Conservation (phyloP, 2,888 invertebrate genomes). For the Thymelicus acteon region DNA sequence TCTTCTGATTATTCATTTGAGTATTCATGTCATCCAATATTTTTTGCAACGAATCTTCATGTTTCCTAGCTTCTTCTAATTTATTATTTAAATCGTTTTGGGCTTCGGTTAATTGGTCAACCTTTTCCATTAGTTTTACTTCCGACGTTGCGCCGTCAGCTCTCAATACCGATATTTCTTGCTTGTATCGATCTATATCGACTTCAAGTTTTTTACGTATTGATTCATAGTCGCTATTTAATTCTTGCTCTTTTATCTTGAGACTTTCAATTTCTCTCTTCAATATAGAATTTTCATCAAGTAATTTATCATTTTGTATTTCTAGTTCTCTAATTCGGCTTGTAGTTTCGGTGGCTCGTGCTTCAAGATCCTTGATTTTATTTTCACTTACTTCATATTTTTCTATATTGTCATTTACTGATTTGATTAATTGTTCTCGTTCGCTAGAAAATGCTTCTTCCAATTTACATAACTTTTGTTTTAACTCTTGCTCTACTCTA, state of each 20-base stretch:
- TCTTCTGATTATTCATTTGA: constrained; percentile 74
- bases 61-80: constrained; percentile 76
- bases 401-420: constrained; percentile 67
- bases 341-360: constrained; percentile 55
- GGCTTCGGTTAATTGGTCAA: constrained; percentile 77
- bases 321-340: constrained; percentile 63
- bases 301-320: constrained; percentile 64
- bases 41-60: constrained; percentile 79
- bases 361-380: constrained; percentile 69
- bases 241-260: constrained; percentile 70
- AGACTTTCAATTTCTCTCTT: constrained; percentile 72
- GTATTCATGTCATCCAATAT: constrained; percentile 72
- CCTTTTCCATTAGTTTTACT: constrained; percentile 78
- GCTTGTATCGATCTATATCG: constrained; percentile 77
- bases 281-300: constrained; percentile 74
- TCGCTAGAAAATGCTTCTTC: constrained; percentile 72
- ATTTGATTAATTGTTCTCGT: constrained; percentile 65
- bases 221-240: constrained; percentile 65
- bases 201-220: constrained; percentile 71
- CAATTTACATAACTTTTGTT: constrained; percentile 75
- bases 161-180: constrained; percentile 73
- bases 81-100: constrained; percentile 79
- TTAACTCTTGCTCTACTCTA: constrained; percentile 76
- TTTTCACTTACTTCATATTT: constrained; percentile 65
- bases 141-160: constrained; percentile 75